Evolutionary conservation across 1,140 invertebrate species (phyloP).

Genomic region (Hyphantria cunea): DNA sequence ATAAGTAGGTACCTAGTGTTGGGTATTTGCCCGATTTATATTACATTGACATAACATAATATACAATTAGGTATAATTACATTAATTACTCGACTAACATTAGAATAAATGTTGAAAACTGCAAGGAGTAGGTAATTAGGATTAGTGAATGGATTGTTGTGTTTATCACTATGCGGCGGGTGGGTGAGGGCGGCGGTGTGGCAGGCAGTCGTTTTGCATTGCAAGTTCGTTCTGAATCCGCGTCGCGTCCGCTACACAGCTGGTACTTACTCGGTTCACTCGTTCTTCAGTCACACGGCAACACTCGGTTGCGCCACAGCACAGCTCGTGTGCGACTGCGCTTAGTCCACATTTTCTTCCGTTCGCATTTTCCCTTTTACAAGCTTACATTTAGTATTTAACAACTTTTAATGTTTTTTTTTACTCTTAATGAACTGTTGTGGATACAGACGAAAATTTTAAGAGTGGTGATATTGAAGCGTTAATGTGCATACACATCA

Average conservation of each 20-base stretch:
- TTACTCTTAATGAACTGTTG: conserved; percentile 5
- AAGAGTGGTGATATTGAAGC: conserved; percentile 32
- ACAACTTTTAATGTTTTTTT: conserved; percentile 32
- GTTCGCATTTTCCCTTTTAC: conserved; percentile 11
- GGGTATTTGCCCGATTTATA: too few relatives aligned
- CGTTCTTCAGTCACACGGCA: conserved; percentile 64
- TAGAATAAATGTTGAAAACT: too few relatives aligned
- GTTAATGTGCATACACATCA: conserved; percentile 29
- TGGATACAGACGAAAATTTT: conserved; percentile 1
- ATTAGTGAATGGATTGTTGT: conserved; percentile 62
- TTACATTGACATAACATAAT: too few relatives aligned
- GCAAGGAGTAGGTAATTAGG: neutral
- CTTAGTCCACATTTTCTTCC: conserved; percentile 25
- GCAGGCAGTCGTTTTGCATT: conserved; percentile 46
- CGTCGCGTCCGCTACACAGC: conserved; percentile 42
- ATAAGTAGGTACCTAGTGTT: too few relatives aligned
- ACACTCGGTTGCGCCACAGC: conserved; percentile 62
- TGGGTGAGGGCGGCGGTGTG: conserved; percentile 26
- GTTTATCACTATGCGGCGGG: conserved; percentile 53
- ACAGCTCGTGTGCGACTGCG: conserved; percentile 46
- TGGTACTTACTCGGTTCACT: conserved; percentile 40
- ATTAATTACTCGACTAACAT: too few relatives aligned
- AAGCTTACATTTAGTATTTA: neutral
- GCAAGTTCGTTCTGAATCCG: conserved; percentile 45
- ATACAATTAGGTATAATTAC: too few relatives aligned